phyloP scores from a whole-genome alignment of 2,888 invertebrate species.

The Ormyrus rosae region DNA sequence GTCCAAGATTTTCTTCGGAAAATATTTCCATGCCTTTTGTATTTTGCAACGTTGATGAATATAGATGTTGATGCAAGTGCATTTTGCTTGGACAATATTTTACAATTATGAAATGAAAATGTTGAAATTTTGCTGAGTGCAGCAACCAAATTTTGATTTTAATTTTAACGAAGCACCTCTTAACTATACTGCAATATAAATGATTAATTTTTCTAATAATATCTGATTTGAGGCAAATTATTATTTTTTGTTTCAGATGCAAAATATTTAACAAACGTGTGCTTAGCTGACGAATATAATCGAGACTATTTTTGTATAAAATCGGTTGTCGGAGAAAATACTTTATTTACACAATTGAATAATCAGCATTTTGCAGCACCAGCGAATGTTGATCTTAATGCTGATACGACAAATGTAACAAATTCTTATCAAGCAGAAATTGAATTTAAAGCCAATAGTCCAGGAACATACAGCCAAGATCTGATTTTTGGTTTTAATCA shows the following conservation, averaged over 20 bases:
- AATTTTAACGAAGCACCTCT: no score
- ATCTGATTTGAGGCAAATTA: neutral
- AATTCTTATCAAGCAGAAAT: constrained; percentile 33
- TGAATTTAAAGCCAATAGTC: constrained; percentile 20
- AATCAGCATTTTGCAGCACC: constrained; percentile 38
- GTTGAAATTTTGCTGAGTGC: no score
- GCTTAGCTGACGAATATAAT: constrained; percentile 63
- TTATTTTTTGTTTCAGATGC: constrained; percentile 58
- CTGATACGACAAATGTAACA: no score
- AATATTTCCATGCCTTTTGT: neutral
- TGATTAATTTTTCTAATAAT: no score
- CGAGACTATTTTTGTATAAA: constrained; percentile 64
- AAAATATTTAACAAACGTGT: constrained; percentile 62
- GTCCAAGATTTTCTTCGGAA: no score
- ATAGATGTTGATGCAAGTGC: no score
- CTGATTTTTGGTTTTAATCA: constrained; percentile 86
- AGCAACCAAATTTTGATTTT: no score
- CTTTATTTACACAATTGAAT: neutral
- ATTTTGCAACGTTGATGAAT: neutral
- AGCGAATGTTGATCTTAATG: no score
- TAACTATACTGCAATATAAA: no score
- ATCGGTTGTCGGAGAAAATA: constrained; percentile 59
- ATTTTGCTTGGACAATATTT: no score
- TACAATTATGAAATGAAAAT: no score
- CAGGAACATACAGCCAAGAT: constrained; percentile 86